Evolutionary conservation across 2,113 vertebrate species (phyloP).

Genomic region (Stegastes partitus): DNA sequence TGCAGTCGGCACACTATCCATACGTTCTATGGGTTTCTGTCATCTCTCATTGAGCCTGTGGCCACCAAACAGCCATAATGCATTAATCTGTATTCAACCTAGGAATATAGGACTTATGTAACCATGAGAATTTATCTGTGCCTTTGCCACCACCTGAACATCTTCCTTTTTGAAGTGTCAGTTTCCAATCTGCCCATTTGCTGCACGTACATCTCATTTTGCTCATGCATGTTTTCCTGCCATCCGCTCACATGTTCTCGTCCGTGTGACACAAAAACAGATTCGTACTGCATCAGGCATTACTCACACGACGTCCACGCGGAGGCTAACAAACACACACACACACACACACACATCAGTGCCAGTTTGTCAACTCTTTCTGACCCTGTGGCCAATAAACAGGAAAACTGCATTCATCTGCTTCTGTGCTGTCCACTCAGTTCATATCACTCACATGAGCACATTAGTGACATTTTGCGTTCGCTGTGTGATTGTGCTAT

Average conservation of each 20-base stretch:
- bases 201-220: not conserved
- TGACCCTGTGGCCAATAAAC: too few species aligned
- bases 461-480: too few species aligned
- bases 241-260: not conserved
- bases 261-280: slow-evolving; percentile 7
- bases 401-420: too few species aligned
- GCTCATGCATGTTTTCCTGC: not conserved
- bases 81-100: slow-evolving; percentile 23
- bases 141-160: not conserved
- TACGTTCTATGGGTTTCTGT: slow-evolving; percentile 31
- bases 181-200: not conserved
- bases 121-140: not conserved
- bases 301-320: slow-evolving; percentile 6
- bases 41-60: slow-evolving; percentile 23
- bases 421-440: too few species aligned
- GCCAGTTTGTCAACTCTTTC: slow-evolving; percentile 30
- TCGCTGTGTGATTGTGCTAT: too few species aligned
- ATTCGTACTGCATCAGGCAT: slow-evolving; percentile 8
- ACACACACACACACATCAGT: too few species aligned
- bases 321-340: slow-evolving; percentile 22
- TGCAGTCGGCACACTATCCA: slow-evolving; percentile 27
- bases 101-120: slow-evolving; percentile 15
- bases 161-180: not conserved
- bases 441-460: too few species aligned
- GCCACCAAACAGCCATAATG: slow-evolving; percentile 28